Evolutionary conservation across 2,888 invertebrate genomes (phyloP).

Genomic region (Xylocampa areola): DNA sequence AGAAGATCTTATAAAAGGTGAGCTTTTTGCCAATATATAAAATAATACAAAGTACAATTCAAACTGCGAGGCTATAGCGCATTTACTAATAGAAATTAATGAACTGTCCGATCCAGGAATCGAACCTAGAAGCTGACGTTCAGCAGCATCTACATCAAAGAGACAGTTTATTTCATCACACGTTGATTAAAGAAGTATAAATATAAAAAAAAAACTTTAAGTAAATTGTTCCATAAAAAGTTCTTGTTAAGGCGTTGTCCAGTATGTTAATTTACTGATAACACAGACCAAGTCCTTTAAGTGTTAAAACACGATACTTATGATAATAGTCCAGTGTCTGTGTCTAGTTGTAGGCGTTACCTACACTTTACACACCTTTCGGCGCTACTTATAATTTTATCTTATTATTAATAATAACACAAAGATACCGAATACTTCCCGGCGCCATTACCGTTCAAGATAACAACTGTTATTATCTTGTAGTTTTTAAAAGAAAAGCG

Average conservation of each 20-base stretch:
- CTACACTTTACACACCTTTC: constrained; percentile 44
- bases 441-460: constrained; percentile 47
- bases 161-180: too few relatives aligned
- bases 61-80: too few relatives aligned
- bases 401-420: constrained; percentile 41
- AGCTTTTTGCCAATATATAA: too few relatives aligned
- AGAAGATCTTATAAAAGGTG: too few relatives aligned
- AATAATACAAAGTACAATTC: too few relatives aligned
- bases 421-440: constrained; percentile 41
- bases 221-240: constrained; percentile 18
- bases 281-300: constrained; percentile 19
- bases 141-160: too few relatives aligned
- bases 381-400: constrained; percentile 41
- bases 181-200: too few relatives aligned
- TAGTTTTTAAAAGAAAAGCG: constrained; percentile 1
- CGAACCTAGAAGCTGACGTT: too few relatives aligned
- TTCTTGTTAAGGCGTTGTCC: constrained; percentile 33
- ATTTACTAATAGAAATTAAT: too few relatives aligned
- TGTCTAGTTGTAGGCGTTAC: constrained; percentile 40
- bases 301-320: constrained; percentile 43
- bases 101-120: too few relatives aligned
- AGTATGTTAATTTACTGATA: constrained; percentile 45
- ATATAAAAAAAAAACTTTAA: too few relatives aligned
- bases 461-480: constrained; percentile 24
- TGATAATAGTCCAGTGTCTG: constrained; percentile 18